phyloP scores from a whole-genome alignment of 2,888 invertebrate species.

The Perizoma flavofasciatum region DNA sequence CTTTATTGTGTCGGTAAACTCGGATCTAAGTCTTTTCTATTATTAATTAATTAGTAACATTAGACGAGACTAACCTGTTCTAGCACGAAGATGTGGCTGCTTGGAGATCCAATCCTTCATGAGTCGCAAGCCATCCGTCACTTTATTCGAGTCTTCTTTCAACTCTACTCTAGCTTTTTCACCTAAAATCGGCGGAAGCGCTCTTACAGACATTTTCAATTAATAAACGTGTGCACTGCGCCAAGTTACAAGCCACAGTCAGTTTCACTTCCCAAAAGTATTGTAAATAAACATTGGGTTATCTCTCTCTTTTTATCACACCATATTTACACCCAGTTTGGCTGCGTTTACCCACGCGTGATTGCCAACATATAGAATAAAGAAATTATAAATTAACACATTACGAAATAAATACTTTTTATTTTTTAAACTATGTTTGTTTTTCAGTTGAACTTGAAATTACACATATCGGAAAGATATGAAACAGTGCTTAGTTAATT shows the following conservation, averaged over 20 bases:
- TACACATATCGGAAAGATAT: no score
- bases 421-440: no score
- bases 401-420: no score
- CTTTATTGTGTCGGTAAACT: no score
- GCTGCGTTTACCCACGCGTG: constrained; percentile 1
- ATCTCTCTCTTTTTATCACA: constrained; percentile 11
- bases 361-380: background rate
- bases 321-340: constrained; percentile 1
- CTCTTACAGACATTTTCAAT: constrained; percentile 52
- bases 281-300: constrained; percentile 5
- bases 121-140: constrained; percentile 71
- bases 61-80: constrained; percentile 45
- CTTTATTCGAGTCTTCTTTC: constrained; percentile 75
- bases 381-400: background rate
- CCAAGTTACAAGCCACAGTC: background rate
- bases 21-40: no score
- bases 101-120: constrained; percentile 82
- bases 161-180: constrained; percentile 76
- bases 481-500: no score
- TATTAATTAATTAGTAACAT: no score
- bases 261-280: constrained; percentile 3
- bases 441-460: no score
- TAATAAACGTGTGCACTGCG: background rate
- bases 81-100: constrained; percentile 76
- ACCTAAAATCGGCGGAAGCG: constrained; percentile 53